phyloP scores from a whole-genome alignment of 92 coral and sea anemone genomes.

The Epizoanthus fatuus region DNA sequence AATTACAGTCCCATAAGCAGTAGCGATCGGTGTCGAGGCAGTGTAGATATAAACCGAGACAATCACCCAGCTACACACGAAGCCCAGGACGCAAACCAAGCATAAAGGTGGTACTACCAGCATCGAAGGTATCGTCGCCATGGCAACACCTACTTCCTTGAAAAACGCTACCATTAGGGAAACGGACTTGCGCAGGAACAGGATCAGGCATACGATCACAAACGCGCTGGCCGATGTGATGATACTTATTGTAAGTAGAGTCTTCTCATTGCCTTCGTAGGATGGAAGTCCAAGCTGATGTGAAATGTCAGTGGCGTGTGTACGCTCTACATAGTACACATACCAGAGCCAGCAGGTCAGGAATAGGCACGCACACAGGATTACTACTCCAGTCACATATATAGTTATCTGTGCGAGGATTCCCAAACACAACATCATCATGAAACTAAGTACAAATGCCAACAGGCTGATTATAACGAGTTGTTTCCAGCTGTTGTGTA shows the following conservation, averaged over 20 bases:
- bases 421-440: slow-evolving; percentile 53
- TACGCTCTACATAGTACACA: slow-evolving; percentile 43
- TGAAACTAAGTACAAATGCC: slow-evolving; percentile 48
- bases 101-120: slow-evolving; percentile 48
- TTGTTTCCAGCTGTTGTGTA: slow-evolving; percentile 46
- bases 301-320: slow-evolving; percentile 38
- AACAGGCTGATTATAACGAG: slow-evolving; percentile 45
- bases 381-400: slow-evolving; percentile 30
- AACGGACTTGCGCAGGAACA: slow-evolving; percentile 55
- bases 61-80: slow-evolving; percentile 45
- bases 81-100: slow-evolving; percentile 43
- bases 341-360: slow-evolving; percentile 45
- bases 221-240: slow-evolving; percentile 24
- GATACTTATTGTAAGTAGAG: slow-evolving; percentile 29
- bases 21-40: slow-evolving; percentile 40
- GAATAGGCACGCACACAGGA: slow-evolving; percentile 19
- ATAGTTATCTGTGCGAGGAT: slow-evolving; percentile 47
- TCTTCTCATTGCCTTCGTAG: slow-evolving; percentile 45
- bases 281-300: slow-evolving; percentile 53
- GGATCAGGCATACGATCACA: slow-evolving; percentile 25
- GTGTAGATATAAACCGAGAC: slow-evolving; percentile 45
- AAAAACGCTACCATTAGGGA: slow-evolving; percentile 47
- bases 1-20: slow-evolving; percentile 34
- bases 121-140: slow-evolving; percentile 55
- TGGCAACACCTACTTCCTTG: slow-evolving; percentile 53